Evolutionary conservation across 1,140 invertebrate species (phyloP), one percentile per base, ranked within the genome.

Genomic region (Anastatus disparis): DNA sequence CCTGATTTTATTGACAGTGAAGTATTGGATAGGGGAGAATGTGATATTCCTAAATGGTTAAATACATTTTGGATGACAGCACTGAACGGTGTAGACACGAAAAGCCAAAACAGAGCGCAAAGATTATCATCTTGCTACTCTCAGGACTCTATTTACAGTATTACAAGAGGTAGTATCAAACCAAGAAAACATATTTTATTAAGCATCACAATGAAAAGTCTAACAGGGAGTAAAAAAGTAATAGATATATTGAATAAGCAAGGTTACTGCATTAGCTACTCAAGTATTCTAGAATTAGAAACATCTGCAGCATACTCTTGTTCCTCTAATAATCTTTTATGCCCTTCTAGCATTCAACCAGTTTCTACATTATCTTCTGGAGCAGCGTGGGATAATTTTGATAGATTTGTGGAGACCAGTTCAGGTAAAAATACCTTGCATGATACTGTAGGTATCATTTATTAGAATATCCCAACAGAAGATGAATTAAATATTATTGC

Each of bases 351-450:
- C 7, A 40, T 40, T 20, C 17, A 66, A 42, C 66, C 52, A 59
- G 29, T 35, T 9, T 46, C 69, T 12, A 35, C 74, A 50, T 66
- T 81, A 17, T 72, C 48, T 26, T 81, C 78, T 66, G 75, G 73
- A 64, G 55, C 82, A 42, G 80, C 78, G 20, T 85, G 75, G 61
- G 78, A 81, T 65, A 84, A 85, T 75, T 86, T 77, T 70, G 82
- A 85, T 72, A 72, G 85, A 24, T 85, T 80, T 64, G 84, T 82
- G 17, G 83, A 87, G 52, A 87, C 84, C 17, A 35, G 72, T 8
- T 78, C 65, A 75, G 85, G 83, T 29, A 84, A 82, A 76, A 83
- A 83, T 27, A 86, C 83, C 70, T 56, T 87, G 1, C 82, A 87
- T 74, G 85, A 87, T 84, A 77, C n/a, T n/a, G n/a, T n/a, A n/a